Percentiles rank a stretch among this genome's conserved stretches.
Evolutionary conservation across 2,888 invertebrate species (phyloP).

Genomic region (Peribatodes rhomboidaria): DNA sequence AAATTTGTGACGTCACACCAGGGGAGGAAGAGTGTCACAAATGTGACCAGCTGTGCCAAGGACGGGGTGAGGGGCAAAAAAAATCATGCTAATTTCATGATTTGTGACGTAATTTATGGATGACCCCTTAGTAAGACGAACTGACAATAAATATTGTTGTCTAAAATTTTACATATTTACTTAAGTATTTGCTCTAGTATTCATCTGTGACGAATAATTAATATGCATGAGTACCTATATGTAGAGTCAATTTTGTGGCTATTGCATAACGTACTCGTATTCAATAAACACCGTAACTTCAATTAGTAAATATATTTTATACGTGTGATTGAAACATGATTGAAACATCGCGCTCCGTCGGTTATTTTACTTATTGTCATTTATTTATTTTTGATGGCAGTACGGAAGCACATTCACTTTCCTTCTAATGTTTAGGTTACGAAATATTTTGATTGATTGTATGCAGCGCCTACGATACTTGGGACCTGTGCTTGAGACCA

Average conservation of each 20-base stretch:
- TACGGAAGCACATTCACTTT: conserved; percentile 53
- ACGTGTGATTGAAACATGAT: conserved; percentile 5
- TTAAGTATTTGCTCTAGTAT: no score
- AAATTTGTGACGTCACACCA: no score
- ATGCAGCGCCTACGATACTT: neutral
- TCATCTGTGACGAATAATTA: no score
- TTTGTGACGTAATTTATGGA: no score
- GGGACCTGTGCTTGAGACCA: neutral
- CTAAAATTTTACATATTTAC: no score
- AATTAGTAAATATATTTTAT: conserved; percentile 27
- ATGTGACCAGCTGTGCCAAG: no score
- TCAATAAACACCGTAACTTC: conserved; percentile 29
- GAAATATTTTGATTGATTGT: conserved; percentile 46
- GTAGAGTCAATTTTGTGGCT: neutral
- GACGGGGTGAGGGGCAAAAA: no score
- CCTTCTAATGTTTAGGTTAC: conserved; percentile 39
- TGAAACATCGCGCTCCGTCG: conserved; percentile 15
- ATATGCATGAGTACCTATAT: neutral
- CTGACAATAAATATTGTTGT: no score
- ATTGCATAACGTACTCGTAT: conserved; percentile 7
- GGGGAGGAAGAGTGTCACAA: no score
- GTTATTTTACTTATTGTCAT: conserved; percentile 31
- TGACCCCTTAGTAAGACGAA: no score
- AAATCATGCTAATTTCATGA: no score
- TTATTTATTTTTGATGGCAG: conserved; percentile 37